phyloP scores from a whole-genome alignment of 2,888 invertebrate genomes.

The Brassicogethes aeneus region DNA sequence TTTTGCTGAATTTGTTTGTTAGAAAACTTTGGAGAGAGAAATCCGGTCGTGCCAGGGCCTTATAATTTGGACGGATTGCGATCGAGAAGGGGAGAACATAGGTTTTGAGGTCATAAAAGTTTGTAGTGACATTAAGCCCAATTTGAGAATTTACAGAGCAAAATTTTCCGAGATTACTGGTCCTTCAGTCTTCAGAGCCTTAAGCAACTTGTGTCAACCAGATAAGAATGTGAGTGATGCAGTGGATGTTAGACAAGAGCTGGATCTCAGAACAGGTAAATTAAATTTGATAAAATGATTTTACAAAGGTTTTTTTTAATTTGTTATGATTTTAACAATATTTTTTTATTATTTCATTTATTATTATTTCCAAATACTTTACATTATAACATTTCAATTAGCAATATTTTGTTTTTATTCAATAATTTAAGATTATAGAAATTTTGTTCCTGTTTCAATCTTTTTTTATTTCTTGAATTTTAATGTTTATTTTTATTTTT shows the following conservation, averaged over 20 bases:
- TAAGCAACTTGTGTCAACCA: conserved; percentile 68
- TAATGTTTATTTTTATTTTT: too few species aligned
- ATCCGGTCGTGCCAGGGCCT: conserved; percentile 58
- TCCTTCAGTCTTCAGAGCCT: conserved; percentile 69
- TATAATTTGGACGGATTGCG: conserved; percentile 99
- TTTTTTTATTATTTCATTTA: too few species aligned
- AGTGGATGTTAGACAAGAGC: conserved; percentile 39
- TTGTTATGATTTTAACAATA: too few species aligned
- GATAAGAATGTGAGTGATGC: conserved; percentile 48
- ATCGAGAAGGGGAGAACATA: conserved; percentile 98
- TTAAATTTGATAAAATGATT: too few species aligned
- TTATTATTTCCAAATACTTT: too few species aligned
- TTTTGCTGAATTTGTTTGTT: too few species aligned
- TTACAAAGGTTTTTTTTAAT: too few species aligned
- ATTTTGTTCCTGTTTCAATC: too few species aligned
- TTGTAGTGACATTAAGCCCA: conserved; percentile 70
- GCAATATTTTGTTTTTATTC: too few species aligned
- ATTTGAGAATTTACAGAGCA: conserved; percentile 66
- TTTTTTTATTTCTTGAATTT: too few species aligned
- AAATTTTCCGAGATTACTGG: conserved; percentile 96
- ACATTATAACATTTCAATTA: too few species aligned
- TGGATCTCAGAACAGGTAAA: conserved; percentile 35
- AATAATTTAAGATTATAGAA: too few species aligned
- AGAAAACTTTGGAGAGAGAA: conserved; percentile 64
- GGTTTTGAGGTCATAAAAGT: conserved; percentile 94